Conservation (phyloP, 2,797 vertebrate genomes). For the Etheostoma nigrum region DNA sequence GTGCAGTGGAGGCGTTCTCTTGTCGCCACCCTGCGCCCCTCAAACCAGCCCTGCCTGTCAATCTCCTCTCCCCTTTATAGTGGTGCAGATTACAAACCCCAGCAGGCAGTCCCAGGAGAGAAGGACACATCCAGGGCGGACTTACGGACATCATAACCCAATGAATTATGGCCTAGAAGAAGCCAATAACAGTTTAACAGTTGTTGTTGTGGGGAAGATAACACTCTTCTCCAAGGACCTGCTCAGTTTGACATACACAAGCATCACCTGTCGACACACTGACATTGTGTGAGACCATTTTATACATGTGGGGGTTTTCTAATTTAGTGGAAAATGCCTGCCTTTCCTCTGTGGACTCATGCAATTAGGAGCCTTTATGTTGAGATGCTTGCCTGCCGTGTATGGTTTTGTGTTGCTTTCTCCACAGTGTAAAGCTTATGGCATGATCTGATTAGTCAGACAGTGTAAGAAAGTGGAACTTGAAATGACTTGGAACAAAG, state of each 20-base stretch:
- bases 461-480: constrained; percentile 64
- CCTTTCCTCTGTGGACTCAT: constrained; percentile 75
- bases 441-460: constrained; percentile 82
- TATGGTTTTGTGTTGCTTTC: constrained; percentile 85
- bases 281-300: constrained; percentile 69
- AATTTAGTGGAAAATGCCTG: constrained; percentile 82
- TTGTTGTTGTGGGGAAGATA: constrained; percentile 21
- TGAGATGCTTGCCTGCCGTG: constrained; percentile 85
- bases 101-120: constrained; percentile 66
- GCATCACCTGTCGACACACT: constrained; percentile 60
- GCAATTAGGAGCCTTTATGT: constrained; percentile 73
- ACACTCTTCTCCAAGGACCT: constrained; percentile 59
- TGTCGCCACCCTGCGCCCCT: constrained; percentile 51
- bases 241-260: constrained; percentile 65
- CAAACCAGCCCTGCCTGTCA: constrained; percentile 69
- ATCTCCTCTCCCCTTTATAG: constrained; percentile 61
- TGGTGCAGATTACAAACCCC: constrained; percentile 70
- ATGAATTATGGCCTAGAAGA: constrained; percentile 50
- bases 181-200: constrained; percentile 47
- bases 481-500: constrained; percentile 63
- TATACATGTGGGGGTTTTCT: constrained; percentile 79
- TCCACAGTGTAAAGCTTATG: constrained; percentile 83
- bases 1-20: constrained; percentile 72
- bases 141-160: constrained; percentile 52
- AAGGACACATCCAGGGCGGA: constrained; percentile 64